Conservation (phyloP, 2,888 invertebrate species). For the Ephialtes manifestator region DNA sequence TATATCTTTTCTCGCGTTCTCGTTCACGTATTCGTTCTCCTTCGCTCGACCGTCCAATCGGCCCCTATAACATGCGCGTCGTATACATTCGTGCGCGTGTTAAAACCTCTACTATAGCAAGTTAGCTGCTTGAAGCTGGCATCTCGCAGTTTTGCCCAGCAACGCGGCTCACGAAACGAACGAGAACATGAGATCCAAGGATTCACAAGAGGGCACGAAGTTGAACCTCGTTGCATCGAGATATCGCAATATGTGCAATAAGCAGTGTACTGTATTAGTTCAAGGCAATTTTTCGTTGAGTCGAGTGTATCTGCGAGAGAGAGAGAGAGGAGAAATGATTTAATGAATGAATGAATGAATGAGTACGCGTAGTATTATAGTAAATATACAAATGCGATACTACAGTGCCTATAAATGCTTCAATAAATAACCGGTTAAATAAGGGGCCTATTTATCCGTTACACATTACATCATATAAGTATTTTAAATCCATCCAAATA, state of each 20-base stretch:
- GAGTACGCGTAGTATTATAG: conserved; percentile 11
- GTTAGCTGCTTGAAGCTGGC: neutral
- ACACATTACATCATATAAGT: neutral
- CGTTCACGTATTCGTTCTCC: conserved; percentile 51
- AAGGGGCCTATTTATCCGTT: neutral
- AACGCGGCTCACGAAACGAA: conserved; percentile 19
- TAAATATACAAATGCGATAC: neutral
- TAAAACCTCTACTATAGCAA: conserved; percentile 18
- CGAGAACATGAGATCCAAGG: conserved; percentile 54
- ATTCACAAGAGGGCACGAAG: conserved; percentile 55
- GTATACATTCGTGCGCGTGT: conserved; percentile 1
- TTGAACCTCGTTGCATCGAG: neutral
- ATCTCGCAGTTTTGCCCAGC: conserved; percentile 27
- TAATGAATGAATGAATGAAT: conserved; percentile 26
- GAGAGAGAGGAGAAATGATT: conserved; percentile 7
- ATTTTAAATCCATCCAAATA: neutral
- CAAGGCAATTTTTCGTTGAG: conserved; percentile 10
- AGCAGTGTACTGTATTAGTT: neutral
- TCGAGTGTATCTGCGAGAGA: conserved; percentile 1
- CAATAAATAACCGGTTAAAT: conserved; percentile 2
- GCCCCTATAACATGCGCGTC: conserved; percentile 46
- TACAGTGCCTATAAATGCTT: neutral
- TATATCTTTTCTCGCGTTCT: conserved; percentile 41
- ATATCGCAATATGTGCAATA: neutral
- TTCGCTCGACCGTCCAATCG: conserved; percentile 54